phyloP scores from a whole-genome alignment of 2,113 vertebrate genomes.

The Sapayoa aenigma region DNA sequence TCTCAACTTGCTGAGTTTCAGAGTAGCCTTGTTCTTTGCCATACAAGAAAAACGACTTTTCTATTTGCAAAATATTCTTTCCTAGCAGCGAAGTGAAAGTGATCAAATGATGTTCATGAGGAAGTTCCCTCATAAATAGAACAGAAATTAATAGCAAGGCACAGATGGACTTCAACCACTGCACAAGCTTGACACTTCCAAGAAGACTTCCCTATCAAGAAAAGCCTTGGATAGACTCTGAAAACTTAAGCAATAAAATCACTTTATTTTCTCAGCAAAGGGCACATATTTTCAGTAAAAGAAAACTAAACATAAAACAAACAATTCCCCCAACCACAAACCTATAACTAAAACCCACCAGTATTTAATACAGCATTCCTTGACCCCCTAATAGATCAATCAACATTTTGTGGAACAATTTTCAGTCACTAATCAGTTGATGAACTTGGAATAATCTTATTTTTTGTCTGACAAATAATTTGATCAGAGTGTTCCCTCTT shows the following conservation, averaged over 20 bases:
- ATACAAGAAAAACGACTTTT: not conserved
- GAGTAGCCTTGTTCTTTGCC: not conserved
- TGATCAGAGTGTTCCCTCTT: accelerated
- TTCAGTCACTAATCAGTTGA: not conserved
- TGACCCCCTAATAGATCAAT: not conserved
- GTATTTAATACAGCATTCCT: not conserved
- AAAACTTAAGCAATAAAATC: not conserved
- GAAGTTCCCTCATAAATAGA: not conserved
- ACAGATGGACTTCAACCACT: not conserved
- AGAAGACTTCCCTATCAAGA: not conserved
- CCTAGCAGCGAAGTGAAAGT: not conserved
- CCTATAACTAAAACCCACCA: not conserved
- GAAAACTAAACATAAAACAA: not conserved
- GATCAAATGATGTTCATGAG: not conserved
- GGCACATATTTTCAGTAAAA: not conserved
- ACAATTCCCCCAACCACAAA: not conserved
- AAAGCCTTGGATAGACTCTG: not conserved
- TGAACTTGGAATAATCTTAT: not conserved
- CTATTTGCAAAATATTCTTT: not conserved
- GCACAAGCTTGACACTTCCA: not conserved
- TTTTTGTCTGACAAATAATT: not conserved
- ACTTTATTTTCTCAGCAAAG: not conserved
- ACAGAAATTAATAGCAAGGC: not conserved
- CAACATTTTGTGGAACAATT: not conserved
- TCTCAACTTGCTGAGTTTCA: not conserved